Evolutionary conservation across 2,113 vertebrate genomes (phyloP).

Genomic region (Butorides virescens): DNA sequence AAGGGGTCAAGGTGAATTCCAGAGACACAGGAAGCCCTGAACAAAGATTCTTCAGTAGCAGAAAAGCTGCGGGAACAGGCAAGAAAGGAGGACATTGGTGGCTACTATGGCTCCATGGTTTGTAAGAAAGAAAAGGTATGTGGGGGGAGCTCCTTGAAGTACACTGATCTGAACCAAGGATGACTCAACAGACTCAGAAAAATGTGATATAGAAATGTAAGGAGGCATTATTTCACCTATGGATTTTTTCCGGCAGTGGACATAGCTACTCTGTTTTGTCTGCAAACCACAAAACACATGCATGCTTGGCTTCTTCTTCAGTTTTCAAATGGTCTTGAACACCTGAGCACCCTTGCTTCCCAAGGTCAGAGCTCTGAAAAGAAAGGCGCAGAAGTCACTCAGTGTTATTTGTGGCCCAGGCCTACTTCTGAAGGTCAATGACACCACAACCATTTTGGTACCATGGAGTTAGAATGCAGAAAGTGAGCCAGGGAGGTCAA

Average conservation of each 20-base stretch:
- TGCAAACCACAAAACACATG: background rate
- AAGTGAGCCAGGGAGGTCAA: background rate
- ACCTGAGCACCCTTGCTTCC: background rate
- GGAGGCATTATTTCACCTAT: background rate
- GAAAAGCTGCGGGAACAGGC: background rate
- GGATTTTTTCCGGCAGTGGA: background rate
- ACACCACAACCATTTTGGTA: rapidly evolving
- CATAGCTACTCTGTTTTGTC: background rate
- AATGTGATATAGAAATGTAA: background rate
- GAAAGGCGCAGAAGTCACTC: rapidly evolving
- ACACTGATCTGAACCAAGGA: background rate
- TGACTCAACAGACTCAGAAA: background rate
- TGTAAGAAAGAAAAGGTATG: background rate
- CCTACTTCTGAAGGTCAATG: background rate
- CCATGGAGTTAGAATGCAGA: background rate
- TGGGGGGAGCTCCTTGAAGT: background rate
- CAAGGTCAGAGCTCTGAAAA: background rate
- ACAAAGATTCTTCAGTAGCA: background rate
- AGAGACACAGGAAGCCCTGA: background rate
- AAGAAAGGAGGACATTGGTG: background rate
- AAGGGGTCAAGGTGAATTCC: background rate
- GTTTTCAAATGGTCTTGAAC: background rate
- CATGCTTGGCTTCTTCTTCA: background rate
- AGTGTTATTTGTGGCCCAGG: background rate
- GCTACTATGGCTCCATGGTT: background rate